Percentiles rank a stretch among this genome's conserved stretches.
phyloP scores from a whole-genome alignment of 2,888 invertebrate genomes.

The Polymixis flavicincta region DNA sequence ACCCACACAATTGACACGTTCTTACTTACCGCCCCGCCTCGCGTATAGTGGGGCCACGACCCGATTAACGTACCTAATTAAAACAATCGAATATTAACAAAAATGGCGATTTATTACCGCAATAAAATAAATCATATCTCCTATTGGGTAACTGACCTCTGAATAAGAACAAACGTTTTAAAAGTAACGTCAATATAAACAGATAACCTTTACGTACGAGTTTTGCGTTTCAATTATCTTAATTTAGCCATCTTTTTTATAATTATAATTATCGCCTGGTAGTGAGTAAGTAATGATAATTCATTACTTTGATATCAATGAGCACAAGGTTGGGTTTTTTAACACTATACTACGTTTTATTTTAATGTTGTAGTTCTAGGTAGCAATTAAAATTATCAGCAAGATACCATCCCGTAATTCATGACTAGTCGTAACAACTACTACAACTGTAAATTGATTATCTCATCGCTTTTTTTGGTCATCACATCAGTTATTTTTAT shows the following conservation, averaged over 20 bases:
- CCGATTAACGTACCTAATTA: constrained; percentile 41
- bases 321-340: constrained; percentile 37
- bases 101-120: constrained; percentile 29
- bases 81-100: constrained; percentile 48
- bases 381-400: constrained; percentile 19
- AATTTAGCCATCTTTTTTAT: constrained; percentile 29
- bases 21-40: neutral
- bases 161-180: constrained; percentile 67
- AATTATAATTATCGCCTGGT: constrained; percentile 10
- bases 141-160: constrained; percentile 70
- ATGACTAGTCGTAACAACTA: neutral
- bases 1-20: constrained; percentile 6
- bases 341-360: constrained; percentile 32
- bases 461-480: neutral
- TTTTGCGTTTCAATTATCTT: constrained; percentile 60
- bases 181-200: constrained; percentile 55
- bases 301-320: constrained; percentile 39
- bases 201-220: constrained; percentile 63
- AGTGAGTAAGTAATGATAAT: constrained; percentile 39
- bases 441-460: neutral
- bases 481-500: neutral
- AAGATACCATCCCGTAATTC: constrained; percentile 16
- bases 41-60: constrained; percentile 53
- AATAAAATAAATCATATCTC: constrained; percentile 48
- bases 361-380: constrained; percentile 20